Evolutionary conservation across 2,888 invertebrate genomes (phyloP).

Genomic region (Actias luna): DNA sequence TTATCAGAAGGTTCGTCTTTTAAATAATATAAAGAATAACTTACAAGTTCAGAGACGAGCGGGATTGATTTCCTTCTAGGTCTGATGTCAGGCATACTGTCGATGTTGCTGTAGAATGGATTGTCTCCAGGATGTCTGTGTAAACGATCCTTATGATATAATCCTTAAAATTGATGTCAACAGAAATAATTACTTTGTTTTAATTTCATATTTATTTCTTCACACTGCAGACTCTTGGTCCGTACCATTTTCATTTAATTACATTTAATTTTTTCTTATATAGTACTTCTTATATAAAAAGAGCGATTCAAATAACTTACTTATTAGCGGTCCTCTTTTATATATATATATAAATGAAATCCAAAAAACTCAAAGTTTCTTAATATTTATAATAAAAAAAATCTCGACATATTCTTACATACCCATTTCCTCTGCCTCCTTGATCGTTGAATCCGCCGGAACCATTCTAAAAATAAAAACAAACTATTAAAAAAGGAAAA

Average conservation of each 20-base stretch:
- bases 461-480: constrained; percentile 92
- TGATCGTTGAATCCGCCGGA: constrained; percentile 90
- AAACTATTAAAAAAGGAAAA: constrained; percentile 71
- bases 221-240: no score
- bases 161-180: no score
- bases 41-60: constrained; percentile 99
- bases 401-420: constrained; percentile 57
- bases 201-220: no score
- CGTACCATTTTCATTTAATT: no score
- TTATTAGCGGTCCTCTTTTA: no score
- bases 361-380: no score
- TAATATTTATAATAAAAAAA: neutral
- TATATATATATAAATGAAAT: no score
- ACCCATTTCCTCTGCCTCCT: constrained; percentile 91
- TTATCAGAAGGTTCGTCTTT: constrained; percentile 40
- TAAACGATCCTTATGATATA: constrained; percentile 17
- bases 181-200: no score
- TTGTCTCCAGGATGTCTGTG: constrained; percentile 95
- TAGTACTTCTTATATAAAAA: no score
- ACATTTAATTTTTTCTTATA: no score
- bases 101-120: constrained; percentile 99
- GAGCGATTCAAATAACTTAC: no score
- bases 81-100: constrained; percentile 99
- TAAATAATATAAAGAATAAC: constrained; percentile 64
- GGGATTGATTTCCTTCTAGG: constrained; percentile 98